Conservation (phyloP, 2,888 invertebrate species). For the Yponomeuta evonymella region DNA sequence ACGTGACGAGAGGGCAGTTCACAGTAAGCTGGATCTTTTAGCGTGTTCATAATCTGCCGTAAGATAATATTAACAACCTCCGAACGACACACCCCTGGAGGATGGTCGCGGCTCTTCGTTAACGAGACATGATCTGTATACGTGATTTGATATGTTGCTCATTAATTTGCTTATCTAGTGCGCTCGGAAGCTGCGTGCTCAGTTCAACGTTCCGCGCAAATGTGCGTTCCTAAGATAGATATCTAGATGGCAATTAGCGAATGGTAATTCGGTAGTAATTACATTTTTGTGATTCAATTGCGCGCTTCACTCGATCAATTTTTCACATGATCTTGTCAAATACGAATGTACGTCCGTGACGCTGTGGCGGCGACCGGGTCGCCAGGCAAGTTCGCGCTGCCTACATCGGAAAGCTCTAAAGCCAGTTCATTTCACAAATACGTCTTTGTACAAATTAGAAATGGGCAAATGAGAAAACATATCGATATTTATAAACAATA, state of each 20-base stretch:
- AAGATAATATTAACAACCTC: background rate
- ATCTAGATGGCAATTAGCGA: background rate
- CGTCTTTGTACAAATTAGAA: too few species aligned
- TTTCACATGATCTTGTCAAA: too few species aligned
- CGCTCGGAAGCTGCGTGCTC: background rate
- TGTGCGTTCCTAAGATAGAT: background rate
- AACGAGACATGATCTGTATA: background rate
- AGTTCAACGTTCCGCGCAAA: background rate
- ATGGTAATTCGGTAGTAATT: too few species aligned
- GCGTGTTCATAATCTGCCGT: background rate
- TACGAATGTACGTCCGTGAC: too few species aligned
- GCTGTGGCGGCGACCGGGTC: too few species aligned
- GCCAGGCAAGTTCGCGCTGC: too few species aligned
- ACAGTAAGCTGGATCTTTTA: background rate
- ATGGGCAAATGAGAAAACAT: too few species aligned
- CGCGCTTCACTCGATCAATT: too few species aligned
- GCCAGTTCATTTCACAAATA: too few species aligned
- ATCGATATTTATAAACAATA: too few species aligned
- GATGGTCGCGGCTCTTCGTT: background rate
- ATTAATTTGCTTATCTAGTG: background rate
- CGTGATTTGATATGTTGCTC: slow-evolving; percentile 3
- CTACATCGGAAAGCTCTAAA: too few species aligned
- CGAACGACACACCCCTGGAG: slow-evolving; percentile 4
- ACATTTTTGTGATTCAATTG: too few species aligned
- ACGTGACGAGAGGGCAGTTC: background rate